Conservation (phyloP, 2,888 invertebrate species). For the Harpagoxenus sublaevis region DNA sequence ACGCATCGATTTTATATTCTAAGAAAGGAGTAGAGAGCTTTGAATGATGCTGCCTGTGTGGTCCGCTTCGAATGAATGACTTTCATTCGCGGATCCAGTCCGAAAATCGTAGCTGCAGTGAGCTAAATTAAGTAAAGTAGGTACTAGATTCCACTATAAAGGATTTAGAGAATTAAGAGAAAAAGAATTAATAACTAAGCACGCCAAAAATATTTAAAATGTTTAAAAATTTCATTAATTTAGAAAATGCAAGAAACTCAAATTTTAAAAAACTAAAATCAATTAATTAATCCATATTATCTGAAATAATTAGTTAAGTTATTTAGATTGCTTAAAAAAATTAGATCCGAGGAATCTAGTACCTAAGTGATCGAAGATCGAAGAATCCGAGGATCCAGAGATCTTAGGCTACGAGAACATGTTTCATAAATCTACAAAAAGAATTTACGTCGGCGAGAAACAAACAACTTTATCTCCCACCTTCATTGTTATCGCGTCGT, state of each 20-base stretch:
- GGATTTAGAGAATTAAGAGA: not conserved
- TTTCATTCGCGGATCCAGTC: conserved; percentile 37
- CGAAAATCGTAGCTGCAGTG: conserved; percentile 36
- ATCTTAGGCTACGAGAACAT: conserved; percentile 49
- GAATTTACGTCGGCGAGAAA: conserved; percentile 67
- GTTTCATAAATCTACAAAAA: conserved; percentile 47
- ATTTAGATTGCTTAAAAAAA: not conserved
- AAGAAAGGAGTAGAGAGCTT: conserved; percentile 20
- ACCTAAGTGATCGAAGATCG: conserved; percentile 35
- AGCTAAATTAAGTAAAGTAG: conserved; percentile 16
- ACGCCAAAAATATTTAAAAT: not conserved
- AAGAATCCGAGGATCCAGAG: conserved; percentile 41
- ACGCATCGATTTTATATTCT: not conserved
- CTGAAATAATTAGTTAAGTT: not conserved
- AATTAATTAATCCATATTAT: not conserved
- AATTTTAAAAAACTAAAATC: not conserved
- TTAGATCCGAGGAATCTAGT: conserved; percentile 14
- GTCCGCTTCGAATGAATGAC: conserved; percentile 17
- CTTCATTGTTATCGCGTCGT: conserved; percentile 34
- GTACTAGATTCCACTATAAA: conserved; percentile 29
- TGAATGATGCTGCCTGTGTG: conserved; percentile 16
- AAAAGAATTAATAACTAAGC: not conserved
- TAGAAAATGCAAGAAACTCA: not conserved
- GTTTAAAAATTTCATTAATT: conserved; percentile 2
- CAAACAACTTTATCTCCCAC: conserved; percentile 39